A percentile compares a stretch with the other conserved stretches of the same genome.
Evolutionary conservation across 2,113 vertebrate species (phyloP).

Genomic region (Trogon melanurus): DNA sequence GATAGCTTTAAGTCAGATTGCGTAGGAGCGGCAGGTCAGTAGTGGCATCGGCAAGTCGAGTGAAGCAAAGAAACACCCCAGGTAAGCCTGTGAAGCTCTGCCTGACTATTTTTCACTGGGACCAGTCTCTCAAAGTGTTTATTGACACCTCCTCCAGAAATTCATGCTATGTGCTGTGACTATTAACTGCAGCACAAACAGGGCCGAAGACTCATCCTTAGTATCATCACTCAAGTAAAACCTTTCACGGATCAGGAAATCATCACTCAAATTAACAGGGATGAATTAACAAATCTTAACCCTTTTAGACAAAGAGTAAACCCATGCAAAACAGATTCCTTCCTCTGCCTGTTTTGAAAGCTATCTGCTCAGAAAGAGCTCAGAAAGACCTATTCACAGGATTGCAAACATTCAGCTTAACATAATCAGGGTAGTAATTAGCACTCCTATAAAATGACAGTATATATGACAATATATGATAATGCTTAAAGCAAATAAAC

Average conservation of each 20-base stretch:
- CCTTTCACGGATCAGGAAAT: not conserved
- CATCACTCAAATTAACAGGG: not conserved
- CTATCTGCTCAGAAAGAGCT: not conserved
- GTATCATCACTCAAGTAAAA: not conserved
- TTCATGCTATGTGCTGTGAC: not conserved
- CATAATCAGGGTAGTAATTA: not conserved
- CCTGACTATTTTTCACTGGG: fast-evolving
- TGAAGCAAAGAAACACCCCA: not conserved
- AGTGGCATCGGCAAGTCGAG: not conserved
- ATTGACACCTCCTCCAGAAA: not conserved
- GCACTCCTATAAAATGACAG: not conserved
- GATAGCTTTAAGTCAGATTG: not conserved
- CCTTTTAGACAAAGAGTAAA: not conserved
- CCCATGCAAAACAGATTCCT: not conserved
- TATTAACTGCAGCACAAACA: not conserved
- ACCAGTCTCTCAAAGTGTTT: not conserved
- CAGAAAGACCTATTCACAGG: not conserved
- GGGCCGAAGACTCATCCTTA: not conserved
- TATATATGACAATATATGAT: not conserved
- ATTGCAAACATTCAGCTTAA: not conserved
- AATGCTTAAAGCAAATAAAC: not conserved
- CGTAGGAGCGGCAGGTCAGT: not conserved
- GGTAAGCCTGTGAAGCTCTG: not conserved
- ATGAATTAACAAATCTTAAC: not conserved
- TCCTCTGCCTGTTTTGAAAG: not conserved